phyloP scores from a whole-genome alignment of 2,888 invertebrate genomes.

The Lamellibrachia satsuma region DNA sequence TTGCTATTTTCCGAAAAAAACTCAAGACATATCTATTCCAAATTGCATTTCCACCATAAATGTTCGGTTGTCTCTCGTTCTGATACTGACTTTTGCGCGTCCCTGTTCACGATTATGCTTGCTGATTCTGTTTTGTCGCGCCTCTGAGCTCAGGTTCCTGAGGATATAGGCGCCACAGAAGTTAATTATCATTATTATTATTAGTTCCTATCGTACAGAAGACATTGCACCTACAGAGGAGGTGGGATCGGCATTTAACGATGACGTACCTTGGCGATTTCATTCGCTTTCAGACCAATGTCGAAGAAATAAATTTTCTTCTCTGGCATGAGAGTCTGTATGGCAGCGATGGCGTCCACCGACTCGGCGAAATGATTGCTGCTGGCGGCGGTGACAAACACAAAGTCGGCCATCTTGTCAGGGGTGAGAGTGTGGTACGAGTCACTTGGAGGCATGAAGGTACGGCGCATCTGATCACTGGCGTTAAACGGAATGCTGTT shows the following conservation, averaged over 20 bases:
- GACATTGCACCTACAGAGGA: neutral
- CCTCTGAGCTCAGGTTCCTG: too few species aligned
- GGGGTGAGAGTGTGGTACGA: neutral
- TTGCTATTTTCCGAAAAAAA: too few species aligned
- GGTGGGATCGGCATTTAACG: too few species aligned
- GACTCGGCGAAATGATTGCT: neutral
- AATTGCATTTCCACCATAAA: too few species aligned
- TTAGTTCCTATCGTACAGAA: neutral
- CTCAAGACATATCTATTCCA: too few species aligned
- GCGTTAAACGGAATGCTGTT: neutral
- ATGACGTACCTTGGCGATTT: neutral
- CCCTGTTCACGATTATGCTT: too few species aligned
- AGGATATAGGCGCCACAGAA: too few species aligned
- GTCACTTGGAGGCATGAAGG: neutral
- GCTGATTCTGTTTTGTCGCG: too few species aligned
- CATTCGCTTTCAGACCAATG: neutral
- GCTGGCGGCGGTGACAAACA: neutral
- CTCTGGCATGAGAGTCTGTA: neutral
- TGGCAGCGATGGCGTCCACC: neutral
- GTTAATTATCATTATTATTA: too few species aligned
- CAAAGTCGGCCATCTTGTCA: slow-evolving; percentile 4
- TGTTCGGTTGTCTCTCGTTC: too few species aligned
- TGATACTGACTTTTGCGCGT: too few species aligned
- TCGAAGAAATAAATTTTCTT: neutral
- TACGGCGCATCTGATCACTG: neutral